Conservation (phyloP, 2,113 vertebrate species). For the Zonotrichia leucophrys region DNA sequence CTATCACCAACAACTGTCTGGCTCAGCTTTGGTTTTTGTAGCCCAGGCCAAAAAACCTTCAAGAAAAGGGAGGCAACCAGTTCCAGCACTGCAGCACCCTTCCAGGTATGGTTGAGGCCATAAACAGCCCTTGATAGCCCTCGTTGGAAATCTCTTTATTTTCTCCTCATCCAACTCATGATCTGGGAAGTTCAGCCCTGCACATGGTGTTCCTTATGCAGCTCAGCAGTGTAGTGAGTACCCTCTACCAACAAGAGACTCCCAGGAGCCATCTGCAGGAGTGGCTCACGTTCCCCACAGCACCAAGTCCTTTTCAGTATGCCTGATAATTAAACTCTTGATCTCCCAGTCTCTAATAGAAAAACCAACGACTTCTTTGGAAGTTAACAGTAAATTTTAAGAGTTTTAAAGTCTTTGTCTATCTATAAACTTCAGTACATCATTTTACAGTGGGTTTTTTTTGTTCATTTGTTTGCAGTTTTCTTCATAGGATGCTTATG, state of each 20-base stretch:
- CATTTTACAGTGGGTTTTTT: neutral
- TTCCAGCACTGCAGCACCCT: neutral
- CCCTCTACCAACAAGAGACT: neutral
- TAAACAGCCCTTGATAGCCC: neutral
- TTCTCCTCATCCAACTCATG: neutral
- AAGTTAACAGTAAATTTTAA: accelerated
- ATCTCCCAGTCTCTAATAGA: neutral
- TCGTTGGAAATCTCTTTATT: neutral
- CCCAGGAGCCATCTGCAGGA: neutral
- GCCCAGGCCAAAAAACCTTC: neutral
- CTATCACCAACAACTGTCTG: neutral
- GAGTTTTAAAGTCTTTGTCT: neutral
- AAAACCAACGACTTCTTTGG: neutral
- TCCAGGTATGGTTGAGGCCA: neutral
- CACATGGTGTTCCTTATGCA: neutral
- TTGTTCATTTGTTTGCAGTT: accelerated
- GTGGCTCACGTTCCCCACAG: neutral
- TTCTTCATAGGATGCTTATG: neutral
- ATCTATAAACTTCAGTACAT: neutral
- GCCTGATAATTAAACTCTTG: neutral
- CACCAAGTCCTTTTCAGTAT: neutral
- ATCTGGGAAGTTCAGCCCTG: neutral
- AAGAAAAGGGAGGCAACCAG: accelerated
- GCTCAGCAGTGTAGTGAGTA: neutral
- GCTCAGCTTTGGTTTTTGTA: neutral